These are phyloP conservation scores for Hydrotaea diabolus DNA, from an alignment of 2,888 invertebrate genomes.

Conservation along the genomic window DNA sequence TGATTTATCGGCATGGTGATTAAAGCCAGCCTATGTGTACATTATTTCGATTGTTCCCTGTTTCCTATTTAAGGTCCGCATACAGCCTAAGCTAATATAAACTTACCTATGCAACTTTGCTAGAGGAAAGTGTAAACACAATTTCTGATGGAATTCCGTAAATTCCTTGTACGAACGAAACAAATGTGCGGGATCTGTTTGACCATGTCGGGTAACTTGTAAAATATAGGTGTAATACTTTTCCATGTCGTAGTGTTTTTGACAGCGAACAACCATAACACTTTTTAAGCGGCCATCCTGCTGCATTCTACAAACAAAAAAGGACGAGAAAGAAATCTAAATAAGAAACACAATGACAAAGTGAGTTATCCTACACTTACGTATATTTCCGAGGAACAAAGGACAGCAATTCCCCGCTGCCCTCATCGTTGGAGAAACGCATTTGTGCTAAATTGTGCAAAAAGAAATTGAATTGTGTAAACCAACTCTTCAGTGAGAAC, in stretches of 20 bases:
- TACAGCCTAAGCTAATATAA: too few relatives aligned
- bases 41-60: too few relatives aligned
- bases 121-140: constrained; percentile 94
- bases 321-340: not conserved
- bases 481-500: constrained; percentile 95
- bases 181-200: constrained; percentile 92
- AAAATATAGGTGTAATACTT: constrained; percentile 98
- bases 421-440: constrained; percentile 93
- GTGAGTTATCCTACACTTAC: constrained; percentile 84
- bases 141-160: constrained; percentile 96
- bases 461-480: constrained; percentile 99
- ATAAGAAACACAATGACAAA: not conserved
- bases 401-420: constrained; percentile 90
- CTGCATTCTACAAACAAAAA: constrained; percentile 84
- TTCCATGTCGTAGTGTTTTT: constrained; percentile 97
- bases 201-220: constrained; percentile 90
- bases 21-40: too few relatives aligned
- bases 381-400: constrained; percentile 97
- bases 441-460: constrained; percentile 97
- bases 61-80: too few relatives aligned
- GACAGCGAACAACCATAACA: constrained; percentile 93
- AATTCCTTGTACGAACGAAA: constrained; percentile 98
- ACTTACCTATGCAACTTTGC: constrained; percentile 93
- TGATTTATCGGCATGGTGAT: too few relatives aligned
- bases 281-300: constrained; percentile 93